phyloP scores from a whole-genome alignment of 2,797 vertebrate species.

The Apogon hyalosoma region DNA sequence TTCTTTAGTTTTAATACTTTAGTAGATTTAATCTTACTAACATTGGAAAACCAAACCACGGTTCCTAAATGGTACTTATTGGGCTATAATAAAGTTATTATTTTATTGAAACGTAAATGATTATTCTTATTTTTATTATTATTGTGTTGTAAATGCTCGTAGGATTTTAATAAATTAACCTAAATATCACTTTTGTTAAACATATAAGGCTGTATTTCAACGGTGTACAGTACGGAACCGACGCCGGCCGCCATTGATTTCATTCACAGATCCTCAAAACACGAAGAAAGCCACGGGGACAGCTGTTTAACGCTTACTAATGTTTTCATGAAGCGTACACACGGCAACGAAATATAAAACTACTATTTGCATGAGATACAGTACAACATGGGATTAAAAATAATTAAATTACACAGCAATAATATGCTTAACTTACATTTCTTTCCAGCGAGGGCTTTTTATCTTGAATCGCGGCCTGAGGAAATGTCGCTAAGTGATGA shows the following conservation, averaged over 20 bases:
- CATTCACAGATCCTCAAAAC: slow-evolving; percentile 48
- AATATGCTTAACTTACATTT: slow-evolving; percentile 70
- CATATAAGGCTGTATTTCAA: neutral
- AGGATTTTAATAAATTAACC: no score
- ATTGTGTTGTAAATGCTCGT: no score
- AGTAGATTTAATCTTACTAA: no score
- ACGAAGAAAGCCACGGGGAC: neutral
- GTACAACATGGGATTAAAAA: rapidly evolving
- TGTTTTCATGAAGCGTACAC: rapidly evolving
- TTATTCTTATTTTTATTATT: no score
- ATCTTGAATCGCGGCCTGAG: slow-evolving; percentile 14
- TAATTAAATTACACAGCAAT: rapidly evolving
- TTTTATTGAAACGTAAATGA: no score
- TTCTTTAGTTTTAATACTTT: no score
- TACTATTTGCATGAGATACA: rapidly evolving
- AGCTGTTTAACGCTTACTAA: neutral
- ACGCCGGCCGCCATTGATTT: slow-evolving; percentile 63
- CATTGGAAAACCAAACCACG: no score
- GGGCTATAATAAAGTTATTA: no score
- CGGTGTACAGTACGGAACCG: neutral
- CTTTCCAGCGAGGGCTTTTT: slow-evolving; percentile 12
- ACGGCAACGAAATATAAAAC: rapidly evolving
- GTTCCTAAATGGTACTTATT: no score
- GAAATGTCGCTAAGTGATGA: slow-evolving; percentile 66
- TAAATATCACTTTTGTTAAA: neutral